Evolutionary conservation across 2,888 invertebrate species (phyloP).

Genomic region (Euzophera pinguis): DNA sequence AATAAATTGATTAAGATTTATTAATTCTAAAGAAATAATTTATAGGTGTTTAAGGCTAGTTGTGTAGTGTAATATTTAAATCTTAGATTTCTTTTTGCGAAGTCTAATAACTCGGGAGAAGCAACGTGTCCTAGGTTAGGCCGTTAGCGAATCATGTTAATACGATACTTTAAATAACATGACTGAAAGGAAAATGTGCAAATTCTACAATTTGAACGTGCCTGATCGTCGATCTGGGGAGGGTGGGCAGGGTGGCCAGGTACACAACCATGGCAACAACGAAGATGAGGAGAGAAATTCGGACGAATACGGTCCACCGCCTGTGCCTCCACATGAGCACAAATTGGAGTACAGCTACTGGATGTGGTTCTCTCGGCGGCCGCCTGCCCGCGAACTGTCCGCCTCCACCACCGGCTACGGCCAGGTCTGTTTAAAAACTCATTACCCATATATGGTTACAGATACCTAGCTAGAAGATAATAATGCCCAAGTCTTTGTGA

Average conservation of each 20-base stretch:
- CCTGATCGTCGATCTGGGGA: slow-evolving; percentile 73
- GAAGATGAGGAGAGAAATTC: slow-evolving; percentile 63
- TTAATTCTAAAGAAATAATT: slow-evolving; percentile 40
- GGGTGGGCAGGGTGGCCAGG: slow-evolving; percentile 47
- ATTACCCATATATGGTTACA: background rate
- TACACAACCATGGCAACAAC: slow-evolving; percentile 54
- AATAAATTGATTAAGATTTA: slow-evolving; percentile 64
- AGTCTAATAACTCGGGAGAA: slow-evolving; percentile 47
- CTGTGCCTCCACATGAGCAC: slow-evolving; percentile 91
- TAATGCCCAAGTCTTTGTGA: background rate
- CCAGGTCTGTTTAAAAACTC: slow-evolving; percentile 46
- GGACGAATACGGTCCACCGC: slow-evolving; percentile 57
- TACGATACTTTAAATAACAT: slow-evolving; percentile 69
- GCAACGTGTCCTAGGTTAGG: slow-evolving; percentile 78
- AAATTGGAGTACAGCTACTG: slow-evolving; percentile 96
- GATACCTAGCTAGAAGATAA: background rate
- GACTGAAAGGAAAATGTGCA: slow-evolving; percentile 79
- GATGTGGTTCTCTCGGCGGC: slow-evolving; percentile 89
- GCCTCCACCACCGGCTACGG: slow-evolving; percentile 70
- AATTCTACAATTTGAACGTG: slow-evolving; percentile 78
- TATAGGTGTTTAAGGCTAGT: slow-evolving; percentile 38
- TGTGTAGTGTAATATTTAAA: slow-evolving; percentile 42
- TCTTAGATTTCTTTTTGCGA: slow-evolving; percentile 41
- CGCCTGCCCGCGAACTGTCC: slow-evolving; percentile 66
- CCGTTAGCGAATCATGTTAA: slow-evolving; percentile 77